Percentiles rank a stretch among this genome's conserved stretches.
These are phyloP conservation scores for Phenganax marumi DNA, from an alignment of 92 coral and sea anemone species.

Conservation along the genomic window DNA sequence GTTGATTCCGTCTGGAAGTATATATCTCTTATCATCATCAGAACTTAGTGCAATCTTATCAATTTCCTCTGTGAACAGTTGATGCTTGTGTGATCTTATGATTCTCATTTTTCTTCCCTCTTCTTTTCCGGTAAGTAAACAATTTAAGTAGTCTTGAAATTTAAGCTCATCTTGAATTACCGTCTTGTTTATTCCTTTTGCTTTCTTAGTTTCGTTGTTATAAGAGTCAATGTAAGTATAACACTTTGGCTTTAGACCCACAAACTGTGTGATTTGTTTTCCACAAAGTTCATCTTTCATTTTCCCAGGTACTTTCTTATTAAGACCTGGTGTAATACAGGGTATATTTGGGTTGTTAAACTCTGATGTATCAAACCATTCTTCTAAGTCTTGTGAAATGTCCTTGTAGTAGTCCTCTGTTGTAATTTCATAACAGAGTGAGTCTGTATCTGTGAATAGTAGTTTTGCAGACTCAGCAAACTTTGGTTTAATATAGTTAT, in stretches of 20 bases:
- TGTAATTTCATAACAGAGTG: neutral
- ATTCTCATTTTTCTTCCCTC: too few species aligned
- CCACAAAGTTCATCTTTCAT: neutral
- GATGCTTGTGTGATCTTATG: too few species aligned
- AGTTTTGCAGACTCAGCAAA: neutral
- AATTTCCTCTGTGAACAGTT: too few species aligned
- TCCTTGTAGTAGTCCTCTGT: neutral
- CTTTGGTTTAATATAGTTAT: neutral
- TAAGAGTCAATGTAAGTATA: neutral
- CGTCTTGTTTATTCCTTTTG: too few species aligned
- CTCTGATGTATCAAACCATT: neutral
- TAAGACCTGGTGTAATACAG: neutral
- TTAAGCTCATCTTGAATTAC: too few species aligned
- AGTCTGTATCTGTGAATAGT: conserved; percentile 7
- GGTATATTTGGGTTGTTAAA: neutral
- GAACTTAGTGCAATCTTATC: too few species aligned
- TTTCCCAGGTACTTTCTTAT: neutral
- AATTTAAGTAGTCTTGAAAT: too few species aligned
- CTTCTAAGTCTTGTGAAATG: neutral
- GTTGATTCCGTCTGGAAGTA: too few species aligned
- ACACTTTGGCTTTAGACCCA: neutral
- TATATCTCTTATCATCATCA: too few species aligned
- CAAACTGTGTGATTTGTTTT: neutral
- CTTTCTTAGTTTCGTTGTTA: too few species aligned
- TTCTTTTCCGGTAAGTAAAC: too few species aligned